Evolutionary conservation across 2,888 invertebrate species (phyloP), one percentile per base, ranked within the genome.

Genomic region (Acrobeloides nanus): DNA sequence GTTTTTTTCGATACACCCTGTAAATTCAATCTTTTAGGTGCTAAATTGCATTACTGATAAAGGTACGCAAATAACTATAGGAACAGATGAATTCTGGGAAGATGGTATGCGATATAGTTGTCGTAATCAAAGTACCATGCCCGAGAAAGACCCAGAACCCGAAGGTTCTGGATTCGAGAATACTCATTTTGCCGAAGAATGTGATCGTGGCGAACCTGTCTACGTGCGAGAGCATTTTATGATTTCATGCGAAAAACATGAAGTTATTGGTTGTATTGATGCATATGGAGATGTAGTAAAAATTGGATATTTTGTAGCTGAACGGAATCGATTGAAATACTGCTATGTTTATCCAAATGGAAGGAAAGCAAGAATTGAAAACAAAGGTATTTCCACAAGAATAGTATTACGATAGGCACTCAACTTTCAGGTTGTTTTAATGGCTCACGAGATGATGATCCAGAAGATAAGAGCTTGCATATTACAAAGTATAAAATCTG

Each of bases 31-130:
- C 17, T 48, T 57, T 23, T 41, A 64, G 66, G 61, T 62, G n/a
- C 26, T 61, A 10, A 68, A 68, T 48, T 68, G 68, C 38, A 52
- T 68, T 0, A 68, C 67, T 0, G 59, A 57, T 21, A 35, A 43
- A 8, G 68, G 68, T 10, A 52, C 63, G 21, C 33, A 51, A 7
- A 38, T 68, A 4, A 59, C 64, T 12, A 53, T 68, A 23, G 66
- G 66, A 7, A 55, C 64, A 4, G 46, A 57, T 26, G 46, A 53
- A 6, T 68, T 62, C 27, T n/a, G 52, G 5, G 55, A 57, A 43
- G 55, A 59, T 12, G 44, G 54, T 27, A 52, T 2, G 49, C 27
- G 8, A 31, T 57, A 57, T 33, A 57, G 37, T 10, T 57, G 57
- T 38, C 39, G 48, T 21, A 39, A 51, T 17, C 17, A n/a, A 46